Percentiles rank a stretch among this genome's conserved stretches.
Evolutionary conservation across 92 coral and sea anemone genomes (phyloP).

Genomic region (Parazoanthus atlanticus): DNA sequence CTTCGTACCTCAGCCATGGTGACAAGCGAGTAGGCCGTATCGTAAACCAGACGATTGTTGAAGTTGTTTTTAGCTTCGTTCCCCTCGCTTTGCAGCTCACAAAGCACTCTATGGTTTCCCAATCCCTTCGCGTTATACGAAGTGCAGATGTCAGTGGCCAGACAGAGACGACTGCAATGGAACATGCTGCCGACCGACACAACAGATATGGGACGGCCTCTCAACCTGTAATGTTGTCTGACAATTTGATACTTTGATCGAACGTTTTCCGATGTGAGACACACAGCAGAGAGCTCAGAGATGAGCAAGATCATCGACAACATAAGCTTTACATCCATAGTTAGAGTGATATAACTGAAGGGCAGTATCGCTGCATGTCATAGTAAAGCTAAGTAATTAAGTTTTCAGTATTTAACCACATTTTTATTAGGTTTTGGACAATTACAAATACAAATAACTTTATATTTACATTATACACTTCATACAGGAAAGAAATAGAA

Average conservation of each 20-base stretch:
- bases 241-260: slow-evolving; percentile 2
- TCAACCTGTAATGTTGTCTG: background rate
- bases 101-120: background rate
- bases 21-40: background rate
- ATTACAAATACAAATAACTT: background rate
- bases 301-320: background rate
- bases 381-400: background rate
- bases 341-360: background rate
- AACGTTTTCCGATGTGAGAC: background rate
- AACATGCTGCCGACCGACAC: background rate
- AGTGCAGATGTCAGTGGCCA: background rate
- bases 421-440: background rate
- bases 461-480: background rate
- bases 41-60: background rate
- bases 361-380: background rate
- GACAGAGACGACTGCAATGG: background rate
- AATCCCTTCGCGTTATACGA: background rate
- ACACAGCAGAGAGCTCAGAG: background rate
- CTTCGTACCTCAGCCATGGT: background rate
- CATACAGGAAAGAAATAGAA: background rate
- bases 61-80: background rate
- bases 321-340: background rate
- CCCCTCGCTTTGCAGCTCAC: background rate
- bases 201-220: slow-evolving; percentile 1
- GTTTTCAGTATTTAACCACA: no score